Conservation (phyloP, 2,797 vertebrate species). For the Poeciliopsis gracilis region DNA sequence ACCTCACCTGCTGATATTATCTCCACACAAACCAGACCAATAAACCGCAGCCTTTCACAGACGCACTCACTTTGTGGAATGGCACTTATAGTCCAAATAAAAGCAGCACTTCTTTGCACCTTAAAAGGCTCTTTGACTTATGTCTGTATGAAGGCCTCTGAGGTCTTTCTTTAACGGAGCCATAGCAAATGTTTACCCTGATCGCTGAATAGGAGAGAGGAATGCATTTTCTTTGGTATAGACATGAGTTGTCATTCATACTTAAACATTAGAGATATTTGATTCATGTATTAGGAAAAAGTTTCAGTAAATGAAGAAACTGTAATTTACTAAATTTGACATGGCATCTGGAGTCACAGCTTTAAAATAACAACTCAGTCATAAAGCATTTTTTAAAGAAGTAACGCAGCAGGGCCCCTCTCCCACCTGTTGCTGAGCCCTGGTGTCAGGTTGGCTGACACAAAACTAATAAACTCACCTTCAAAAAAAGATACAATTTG, state of each 20-base stretch:
- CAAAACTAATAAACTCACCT: background rate
- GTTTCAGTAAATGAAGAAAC: background rate
- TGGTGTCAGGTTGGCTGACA: background rate
- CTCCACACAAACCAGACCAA: constrained; percentile 68
- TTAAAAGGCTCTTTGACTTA: constrained; percentile 34
- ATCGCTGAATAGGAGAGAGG: constrained; percentile 1
- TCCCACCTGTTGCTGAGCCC: background rate
- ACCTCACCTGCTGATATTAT: constrained; percentile 84
- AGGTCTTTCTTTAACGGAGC: constrained; percentile 17
- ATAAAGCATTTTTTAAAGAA: background rate
- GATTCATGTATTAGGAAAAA: background rate
- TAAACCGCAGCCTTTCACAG: constrained; percentile 76
- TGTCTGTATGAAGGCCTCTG: constrained; percentile 29
- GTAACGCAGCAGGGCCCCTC: background rate
- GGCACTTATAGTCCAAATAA: constrained; percentile 57
- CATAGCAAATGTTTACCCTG: background rate
- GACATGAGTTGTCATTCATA: background rate
- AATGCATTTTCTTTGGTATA: background rate
- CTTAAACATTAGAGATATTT: background rate
- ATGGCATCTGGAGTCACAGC: background rate
- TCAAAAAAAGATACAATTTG: background rate
- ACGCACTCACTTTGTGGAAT: constrained; percentile 69
- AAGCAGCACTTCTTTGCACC: constrained; percentile 58
- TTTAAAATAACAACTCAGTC: background rate
- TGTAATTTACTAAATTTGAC: background rate